phyloP scores from a whole-genome alignment of 2,113 vertebrate genomes.

The Prunella fulvescens region DNA sequence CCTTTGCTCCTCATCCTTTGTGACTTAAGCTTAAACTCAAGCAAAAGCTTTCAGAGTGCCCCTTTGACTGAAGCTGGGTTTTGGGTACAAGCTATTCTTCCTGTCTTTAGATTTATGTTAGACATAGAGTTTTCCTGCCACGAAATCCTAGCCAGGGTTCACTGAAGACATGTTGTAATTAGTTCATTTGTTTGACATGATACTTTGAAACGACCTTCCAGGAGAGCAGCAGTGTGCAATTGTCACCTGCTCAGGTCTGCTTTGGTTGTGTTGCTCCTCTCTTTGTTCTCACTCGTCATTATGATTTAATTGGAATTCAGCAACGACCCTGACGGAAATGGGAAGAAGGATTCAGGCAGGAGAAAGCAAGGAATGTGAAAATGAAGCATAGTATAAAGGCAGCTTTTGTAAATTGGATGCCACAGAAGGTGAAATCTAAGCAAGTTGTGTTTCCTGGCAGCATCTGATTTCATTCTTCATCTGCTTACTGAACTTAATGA shows the following conservation, averaged over 20 bases:
- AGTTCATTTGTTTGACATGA: background rate
- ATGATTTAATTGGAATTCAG: conserved; percentile 50
- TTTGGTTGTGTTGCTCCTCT: background rate
- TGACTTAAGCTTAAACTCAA: background rate
- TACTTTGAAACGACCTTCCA: background rate
- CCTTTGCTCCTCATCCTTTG: background rate
- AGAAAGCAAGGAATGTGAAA: conserved; percentile 1
- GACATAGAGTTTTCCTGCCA: background rate
- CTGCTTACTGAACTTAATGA: background rate
- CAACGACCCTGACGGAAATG: background rate
- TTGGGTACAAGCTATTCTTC: background rate
- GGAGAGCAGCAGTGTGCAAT: background rate
- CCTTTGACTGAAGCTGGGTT: background rate
- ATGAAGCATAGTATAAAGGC: background rate
- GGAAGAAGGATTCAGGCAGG: background rate
- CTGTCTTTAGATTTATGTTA: background rate
- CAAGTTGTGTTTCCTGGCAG: background rate
- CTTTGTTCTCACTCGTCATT: conserved; percentile 26
- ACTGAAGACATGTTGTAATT: conserved; percentile 1
- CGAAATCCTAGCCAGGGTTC: background rate
- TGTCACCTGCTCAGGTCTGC: conserved; percentile 3
- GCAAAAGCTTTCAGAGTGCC: background rate
- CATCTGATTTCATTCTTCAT: background rate
- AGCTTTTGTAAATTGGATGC: background rate
- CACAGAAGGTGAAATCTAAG: background rate